phyloP scores from a whole-genome alignment of 2,888 invertebrate genomes.

The Tiphia femorata region DNA sequence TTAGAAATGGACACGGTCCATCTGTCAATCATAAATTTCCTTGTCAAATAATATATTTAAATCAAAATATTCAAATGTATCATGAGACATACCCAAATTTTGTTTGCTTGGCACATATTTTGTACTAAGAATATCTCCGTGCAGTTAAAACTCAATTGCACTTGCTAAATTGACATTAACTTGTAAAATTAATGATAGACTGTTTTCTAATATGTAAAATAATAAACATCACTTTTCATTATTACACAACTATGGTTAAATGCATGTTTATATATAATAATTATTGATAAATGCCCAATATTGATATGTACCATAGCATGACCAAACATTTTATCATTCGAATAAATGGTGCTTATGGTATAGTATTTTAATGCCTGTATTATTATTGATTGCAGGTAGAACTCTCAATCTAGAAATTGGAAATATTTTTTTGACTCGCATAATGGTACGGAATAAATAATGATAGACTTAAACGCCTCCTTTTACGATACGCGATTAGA shows the following conservation, averaged over 20 bases:
- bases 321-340: conserved; percentile 22
- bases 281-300: conserved; percentile 58
- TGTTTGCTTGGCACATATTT: conserved; percentile 25
- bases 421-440: too few species aligned
- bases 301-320: conserved; percentile 56
- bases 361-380: too few species aligned
- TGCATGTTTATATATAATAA: conserved; percentile 32
- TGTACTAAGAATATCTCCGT: conserved; percentile 10
- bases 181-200: too few species aligned
- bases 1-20: too few species aligned
- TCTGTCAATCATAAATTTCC: too few species aligned
- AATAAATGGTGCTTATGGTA: not conserved
- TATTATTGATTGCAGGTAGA: too few species aligned
- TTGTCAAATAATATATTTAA: too few species aligned
- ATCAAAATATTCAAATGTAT: not conserved
- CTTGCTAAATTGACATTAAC: not conserved
- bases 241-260: conserved; percentile 22
- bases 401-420: too few species aligned
- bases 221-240: conserved; percentile 18
- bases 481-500: too few species aligned
- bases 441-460: too few species aligned
- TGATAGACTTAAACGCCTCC: too few species aligned
- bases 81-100: conserved; percentile 5
- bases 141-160: not conserved
- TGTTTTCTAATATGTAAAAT: conserved; percentile 15